These are phyloP conservation scores for Agonopterix subpropinquella DNA, from an alignment of 2,888 invertebrate genomes.

Conservation along the genomic window DNA sequence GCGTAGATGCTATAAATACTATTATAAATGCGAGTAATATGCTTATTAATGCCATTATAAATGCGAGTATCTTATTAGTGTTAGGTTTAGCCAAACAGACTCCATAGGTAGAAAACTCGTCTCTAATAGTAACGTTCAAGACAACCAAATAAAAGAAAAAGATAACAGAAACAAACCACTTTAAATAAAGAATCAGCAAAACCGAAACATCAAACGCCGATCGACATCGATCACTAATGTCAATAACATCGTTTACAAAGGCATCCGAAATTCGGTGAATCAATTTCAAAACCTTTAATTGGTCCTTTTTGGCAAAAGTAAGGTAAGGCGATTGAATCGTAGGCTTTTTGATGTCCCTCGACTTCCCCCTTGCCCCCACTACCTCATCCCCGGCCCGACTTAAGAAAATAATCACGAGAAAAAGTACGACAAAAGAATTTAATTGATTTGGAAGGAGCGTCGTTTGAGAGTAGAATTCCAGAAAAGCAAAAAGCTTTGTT, in stretches of 20 bases:
- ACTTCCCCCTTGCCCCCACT: conserved; percentile 7
- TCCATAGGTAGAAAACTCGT: no score
- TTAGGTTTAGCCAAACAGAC: no score
- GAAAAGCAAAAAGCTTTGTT: conserved; percentile 1
- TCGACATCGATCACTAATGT: conserved; percentile 35
- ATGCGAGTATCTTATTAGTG: no score
- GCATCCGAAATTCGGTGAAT: conserved; percentile 46
- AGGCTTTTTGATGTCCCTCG: conserved; percentile 48
- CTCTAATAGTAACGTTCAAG: no score
- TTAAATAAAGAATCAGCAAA: background rate
- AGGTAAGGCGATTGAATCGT: conserved; percentile 39
- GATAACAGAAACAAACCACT: background rate
- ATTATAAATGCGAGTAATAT: no score
- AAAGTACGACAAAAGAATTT: conserved; percentile 58
- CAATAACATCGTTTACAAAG: conserved; percentile 57
- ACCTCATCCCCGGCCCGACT: conserved; percentile 16
- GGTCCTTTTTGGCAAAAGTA: conserved; percentile 35
- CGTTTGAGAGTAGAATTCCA: conserved; percentile 20
- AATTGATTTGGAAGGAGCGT: conserved; percentile 56
- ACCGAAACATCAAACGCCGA: conserved; percentile 40
- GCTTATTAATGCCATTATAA: no score
- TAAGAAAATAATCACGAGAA: conserved; percentile 52
- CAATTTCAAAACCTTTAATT: conserved; percentile 70
- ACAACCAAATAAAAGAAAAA: background rate
- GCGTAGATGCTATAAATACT: no score